A percentile compares a stretch with the other conserved stretches of the same genome.
These are phyloP conservation scores for Anomalospiza imberbis DNA, from an alignment of 2,797 vertebrate genomes.

Conservation along the genomic window DNA sequence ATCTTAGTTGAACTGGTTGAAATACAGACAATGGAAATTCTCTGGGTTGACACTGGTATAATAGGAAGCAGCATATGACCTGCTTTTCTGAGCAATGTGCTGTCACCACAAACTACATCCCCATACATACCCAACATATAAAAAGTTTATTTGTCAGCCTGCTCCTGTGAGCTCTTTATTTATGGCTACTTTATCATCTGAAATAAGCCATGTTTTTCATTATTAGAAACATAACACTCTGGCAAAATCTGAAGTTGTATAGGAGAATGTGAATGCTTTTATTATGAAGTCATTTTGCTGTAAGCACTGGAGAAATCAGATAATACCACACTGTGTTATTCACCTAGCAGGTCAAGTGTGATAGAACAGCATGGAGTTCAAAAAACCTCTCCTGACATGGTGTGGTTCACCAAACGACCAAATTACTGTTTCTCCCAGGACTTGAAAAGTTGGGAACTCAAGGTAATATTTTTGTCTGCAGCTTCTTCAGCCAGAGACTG, in stretches of 20 bases:
- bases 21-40: slow-evolving; percentile 38
- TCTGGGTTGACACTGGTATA: neutral
- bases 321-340: neutral
- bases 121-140: neutral
- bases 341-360: neutral
- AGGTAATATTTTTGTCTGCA: neutral
- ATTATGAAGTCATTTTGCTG: neutral
- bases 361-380: neutral
- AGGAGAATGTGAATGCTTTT: neutral
- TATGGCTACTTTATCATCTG: slow-evolving; percentile 8
- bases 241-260: neutral
- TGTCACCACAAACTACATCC: slow-evolving; percentile 45
- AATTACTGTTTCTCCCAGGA: neutral
- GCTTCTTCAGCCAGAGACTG: neutral
- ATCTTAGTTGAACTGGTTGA: slow-evolving; percentile 43
- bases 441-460: neutral
- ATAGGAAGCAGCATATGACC: slow-evolving; percentile 33
- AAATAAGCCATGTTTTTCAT: slow-evolving; percentile 31
- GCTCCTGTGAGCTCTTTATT: neutral
- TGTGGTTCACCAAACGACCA: neutral
- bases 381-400: neutral
- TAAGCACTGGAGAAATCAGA: neutral
- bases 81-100: slow-evolving; percentile 41
- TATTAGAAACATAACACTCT: neutral
- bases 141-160: slow-evolving; percentile 43